Conservation (phyloP, 2,888 invertebrate genomes). For the Fragum fragum region DNA sequence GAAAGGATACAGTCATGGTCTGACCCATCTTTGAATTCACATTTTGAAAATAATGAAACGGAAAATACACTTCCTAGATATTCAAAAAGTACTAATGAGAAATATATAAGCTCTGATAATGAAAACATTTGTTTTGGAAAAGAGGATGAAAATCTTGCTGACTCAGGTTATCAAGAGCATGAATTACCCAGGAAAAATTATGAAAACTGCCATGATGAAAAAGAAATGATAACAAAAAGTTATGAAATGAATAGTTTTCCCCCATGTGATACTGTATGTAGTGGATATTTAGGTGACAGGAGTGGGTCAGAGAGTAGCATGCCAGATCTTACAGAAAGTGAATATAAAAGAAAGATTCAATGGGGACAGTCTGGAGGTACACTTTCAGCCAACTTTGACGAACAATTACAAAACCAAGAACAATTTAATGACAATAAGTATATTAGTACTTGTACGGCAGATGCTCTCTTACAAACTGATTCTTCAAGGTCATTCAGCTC, state of each 20-base stretch:
- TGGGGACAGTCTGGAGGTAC: not conserved
- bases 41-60: not conserved
- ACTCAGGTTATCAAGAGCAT: not conserved
- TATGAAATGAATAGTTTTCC: not conserved
- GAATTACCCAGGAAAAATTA: not conserved
- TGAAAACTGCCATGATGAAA: not conserved
- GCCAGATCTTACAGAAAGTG: not conserved
- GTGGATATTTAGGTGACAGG: conserved; percentile 24
- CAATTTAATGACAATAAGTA: not conserved
- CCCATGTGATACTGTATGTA: not conserved
- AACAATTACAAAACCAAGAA: not conserved
- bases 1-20: conserved; percentile 4
- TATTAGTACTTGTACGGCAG: too few relatives aligned
- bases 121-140: not conserved
- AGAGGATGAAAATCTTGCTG: not conserved
- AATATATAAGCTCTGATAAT: not conserved
- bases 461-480: too few relatives aligned
- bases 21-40: not conserved
- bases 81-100: not conserved
- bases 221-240: not conserved
- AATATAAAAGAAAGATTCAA: not conserved
- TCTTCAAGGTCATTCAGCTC: not conserved
- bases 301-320: conserved; percentile 23
- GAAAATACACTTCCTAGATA: not conserved
- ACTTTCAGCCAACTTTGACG: not conserved